These are phyloP conservation scores for Neogale vison DNA, from an alignment of 2,113 vertebrate genomes.

Conservation along the genomic window DNA sequence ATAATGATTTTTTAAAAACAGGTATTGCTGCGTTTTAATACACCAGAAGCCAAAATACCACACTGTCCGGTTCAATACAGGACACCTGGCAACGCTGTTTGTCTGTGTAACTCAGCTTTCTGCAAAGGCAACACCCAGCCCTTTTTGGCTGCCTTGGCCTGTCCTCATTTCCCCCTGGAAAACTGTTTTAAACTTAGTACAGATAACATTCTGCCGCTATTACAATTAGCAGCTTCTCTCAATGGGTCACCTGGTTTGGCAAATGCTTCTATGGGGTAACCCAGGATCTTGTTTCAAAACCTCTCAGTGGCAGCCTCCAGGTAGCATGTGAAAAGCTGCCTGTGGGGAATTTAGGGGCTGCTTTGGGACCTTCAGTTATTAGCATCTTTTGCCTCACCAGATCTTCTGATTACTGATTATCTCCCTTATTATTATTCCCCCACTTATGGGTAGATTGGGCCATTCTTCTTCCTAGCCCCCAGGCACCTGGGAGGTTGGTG, in stretches of 20 bases:
- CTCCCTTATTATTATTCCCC: neutral
- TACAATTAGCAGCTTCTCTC: constrained; percentile 45
- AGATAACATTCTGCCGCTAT: constrained; percentile 22
- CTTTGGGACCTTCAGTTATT: neutral
- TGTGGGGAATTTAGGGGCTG: neutral
- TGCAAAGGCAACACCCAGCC: constrained; percentile 13
- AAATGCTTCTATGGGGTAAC: neutral
- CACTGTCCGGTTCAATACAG: neutral
- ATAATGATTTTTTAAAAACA: constrained; percentile 31
- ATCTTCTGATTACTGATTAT: neutral
- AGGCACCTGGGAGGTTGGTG: neutral
- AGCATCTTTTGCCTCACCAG: neutral
- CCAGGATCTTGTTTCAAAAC: constrained; percentile 14
- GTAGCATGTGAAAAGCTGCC: neutral
- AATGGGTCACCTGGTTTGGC: neutral
- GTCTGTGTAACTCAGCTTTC: neutral
- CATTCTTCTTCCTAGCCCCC: neutral
- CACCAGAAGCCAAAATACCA: neutral
- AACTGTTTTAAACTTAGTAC: constrained; percentile 41
- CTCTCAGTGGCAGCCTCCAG: neutral
- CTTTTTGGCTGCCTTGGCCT: neutral
- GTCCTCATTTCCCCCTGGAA: constrained; percentile 65
- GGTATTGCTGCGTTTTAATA: neutral
- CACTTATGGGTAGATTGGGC: neutral
- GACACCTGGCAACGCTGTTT: constrained; percentile 14